phyloP scores from a whole-genome alignment of 30 jellyfish, hydroid and myxozoan species.

The Nemopilema nomurai region DNA sequence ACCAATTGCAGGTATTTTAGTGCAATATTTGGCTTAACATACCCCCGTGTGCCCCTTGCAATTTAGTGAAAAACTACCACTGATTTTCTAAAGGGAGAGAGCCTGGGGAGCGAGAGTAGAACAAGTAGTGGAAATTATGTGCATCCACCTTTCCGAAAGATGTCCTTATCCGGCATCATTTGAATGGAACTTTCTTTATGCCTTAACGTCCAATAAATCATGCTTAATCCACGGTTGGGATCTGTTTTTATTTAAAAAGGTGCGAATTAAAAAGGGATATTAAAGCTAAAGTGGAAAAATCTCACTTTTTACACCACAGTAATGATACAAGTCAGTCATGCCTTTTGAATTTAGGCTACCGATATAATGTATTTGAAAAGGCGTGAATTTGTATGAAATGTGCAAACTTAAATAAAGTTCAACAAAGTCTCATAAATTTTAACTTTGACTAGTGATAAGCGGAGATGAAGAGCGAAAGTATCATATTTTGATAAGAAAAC shows the following conservation, averaged over 20 bases:
- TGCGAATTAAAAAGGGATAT: neutral
- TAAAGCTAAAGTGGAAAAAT: no score
- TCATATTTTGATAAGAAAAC: constrained; percentile 9
- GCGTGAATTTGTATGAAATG: neutral
- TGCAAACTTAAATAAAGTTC: neutral
- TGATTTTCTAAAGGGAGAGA: no score
- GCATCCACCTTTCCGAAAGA: neutral
- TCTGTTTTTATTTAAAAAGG: neutral
- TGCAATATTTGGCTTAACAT: no score
- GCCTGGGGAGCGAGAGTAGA: no score
- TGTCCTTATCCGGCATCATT: neutral
- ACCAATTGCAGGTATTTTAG: no score
- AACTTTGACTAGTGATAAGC: constrained; percentile 14
- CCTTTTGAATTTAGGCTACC: neutral
- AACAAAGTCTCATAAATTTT: constrained; percentile 4
- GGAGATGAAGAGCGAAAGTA: constrained; percentile 48
- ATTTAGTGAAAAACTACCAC: no score
- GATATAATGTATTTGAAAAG: no score
- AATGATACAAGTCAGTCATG: neutral
- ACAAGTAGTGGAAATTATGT: no score
- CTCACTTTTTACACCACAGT: neutral
- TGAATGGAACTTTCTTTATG: neutral
- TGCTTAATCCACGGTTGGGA: neutral
- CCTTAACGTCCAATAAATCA: neutral
- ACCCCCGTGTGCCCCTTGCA: no score